Conservation (phyloP, 2,888 invertebrate genomes). For the Amitus sp. region DNA sequence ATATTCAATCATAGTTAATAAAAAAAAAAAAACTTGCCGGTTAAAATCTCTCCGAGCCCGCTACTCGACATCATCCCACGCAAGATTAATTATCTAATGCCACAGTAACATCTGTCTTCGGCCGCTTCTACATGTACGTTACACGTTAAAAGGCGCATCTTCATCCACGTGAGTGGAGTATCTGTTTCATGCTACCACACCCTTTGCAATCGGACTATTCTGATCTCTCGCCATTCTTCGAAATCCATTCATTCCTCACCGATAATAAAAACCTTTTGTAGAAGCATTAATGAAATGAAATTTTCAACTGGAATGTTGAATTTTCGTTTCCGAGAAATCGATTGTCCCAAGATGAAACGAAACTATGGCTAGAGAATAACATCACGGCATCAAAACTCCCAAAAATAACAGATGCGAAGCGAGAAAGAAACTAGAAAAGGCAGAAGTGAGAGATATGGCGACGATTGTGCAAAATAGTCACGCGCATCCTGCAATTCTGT, state of each 20-base stretch:
- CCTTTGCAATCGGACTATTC: background rate
- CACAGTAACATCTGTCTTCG: constrained; percentile 62
- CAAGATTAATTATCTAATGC: constrained; percentile 64
- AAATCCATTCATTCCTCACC: background rate
- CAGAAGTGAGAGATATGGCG: constrained; percentile 15
- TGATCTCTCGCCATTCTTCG: background rate
- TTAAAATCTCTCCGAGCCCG: constrained; percentile 50
- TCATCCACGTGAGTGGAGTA: constrained; percentile 26
- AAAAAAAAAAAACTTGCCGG: constrained; percentile 49
- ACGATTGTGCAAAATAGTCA: constrained; percentile 58
- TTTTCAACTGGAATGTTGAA: too few relatives aligned
- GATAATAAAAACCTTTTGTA: background rate
- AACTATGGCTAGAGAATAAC: too few relatives aligned
- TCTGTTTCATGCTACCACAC: constrained; percentile 6
- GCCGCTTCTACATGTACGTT: constrained; percentile 39
- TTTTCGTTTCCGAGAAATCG: background rate
- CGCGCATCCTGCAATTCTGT: constrained; percentile 55
- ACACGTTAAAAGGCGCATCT: constrained; percentile 44
- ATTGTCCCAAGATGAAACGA: too few relatives aligned
- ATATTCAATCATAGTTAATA: too few relatives aligned
- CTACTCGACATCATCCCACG: constrained; percentile 41
- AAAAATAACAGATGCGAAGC: constrained; percentile 27
- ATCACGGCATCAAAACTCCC: constrained; percentile 30
- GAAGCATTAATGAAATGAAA: too few relatives aligned
- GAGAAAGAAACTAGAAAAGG: constrained; percentile 26